These are phyloP conservation scores for Carduelis carduelis DNA, from an alignment of 2,797 vertebrate genomes.

Conservation along the genomic window DNA sequence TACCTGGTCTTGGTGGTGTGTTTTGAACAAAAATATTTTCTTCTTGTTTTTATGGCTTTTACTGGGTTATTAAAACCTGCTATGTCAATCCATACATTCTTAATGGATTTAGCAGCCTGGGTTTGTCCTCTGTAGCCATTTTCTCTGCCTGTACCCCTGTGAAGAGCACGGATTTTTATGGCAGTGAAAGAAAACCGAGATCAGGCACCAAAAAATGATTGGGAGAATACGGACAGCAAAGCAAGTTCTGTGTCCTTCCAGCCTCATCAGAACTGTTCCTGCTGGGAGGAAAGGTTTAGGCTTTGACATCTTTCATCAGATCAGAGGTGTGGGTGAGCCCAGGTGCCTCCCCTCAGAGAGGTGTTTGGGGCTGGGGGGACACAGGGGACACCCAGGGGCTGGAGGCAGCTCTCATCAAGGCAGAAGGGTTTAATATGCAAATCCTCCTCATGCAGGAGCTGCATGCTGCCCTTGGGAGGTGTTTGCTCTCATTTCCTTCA, in stretches of 20 bases:
- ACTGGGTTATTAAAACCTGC: neutral
- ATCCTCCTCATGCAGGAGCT: neutral
- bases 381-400: neutral
- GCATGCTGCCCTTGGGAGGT: neutral
- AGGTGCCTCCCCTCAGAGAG: neutral
- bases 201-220: neutral
- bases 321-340: neutral
- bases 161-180: neutral
- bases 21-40: slow-evolving; percentile 35
- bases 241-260: neutral
- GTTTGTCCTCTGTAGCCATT: neutral
- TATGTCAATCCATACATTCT: neutral
- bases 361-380: neutral
- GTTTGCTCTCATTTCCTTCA: neutral
- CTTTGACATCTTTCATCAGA: neutral
- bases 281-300: neutral
- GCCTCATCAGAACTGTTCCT: neutral
- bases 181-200: neutral
- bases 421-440: fast-evolving
- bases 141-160: neutral
- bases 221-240: neutral
- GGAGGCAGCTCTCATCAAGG: too few species aligned
- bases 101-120: neutral
- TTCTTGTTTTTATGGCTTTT: slow-evolving; percentile 6
- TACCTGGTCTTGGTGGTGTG: slow-evolving; percentile 6